Base-by-base conservation (phyloP, 2,113 vertebrate genomes). In the Pica pica region DNA sequence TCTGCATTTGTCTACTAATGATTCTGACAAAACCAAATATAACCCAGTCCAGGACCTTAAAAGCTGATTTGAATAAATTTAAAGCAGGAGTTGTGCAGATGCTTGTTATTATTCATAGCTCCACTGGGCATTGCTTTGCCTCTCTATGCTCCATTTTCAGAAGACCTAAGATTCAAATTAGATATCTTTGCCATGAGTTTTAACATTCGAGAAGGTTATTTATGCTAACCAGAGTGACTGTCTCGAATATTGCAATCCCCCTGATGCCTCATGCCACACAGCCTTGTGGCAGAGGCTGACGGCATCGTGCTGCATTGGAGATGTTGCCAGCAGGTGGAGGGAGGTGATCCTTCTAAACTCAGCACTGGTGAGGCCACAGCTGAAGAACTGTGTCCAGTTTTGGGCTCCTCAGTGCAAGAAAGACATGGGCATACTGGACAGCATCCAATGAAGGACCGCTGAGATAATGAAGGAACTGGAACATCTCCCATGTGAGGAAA, bases 1-100 rank as follows among this genome's bases (percentile, higher is more conserved):
- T 90, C 87, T 94, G 93, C 89, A 96, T 97, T 96, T 97, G 90
- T 97, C 92, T 94, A 13, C 95, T 96, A 97, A 97, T 94, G 94
- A 94, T 92, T 97, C 89, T 95, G 89, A 96, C 95, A 97, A 97
- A 97, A 89, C 95, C 82, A 96, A 97, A 94, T 95, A 94, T 84
- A 94, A 95, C 95, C 84, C 76, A 93, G 71, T 55, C 50, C 47
- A 83, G 64, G 79, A 94, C 89, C 87, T 96, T 93, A 95, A 90
- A 91, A 93, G 69, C 75, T 95, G 55, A 87, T 95, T 95, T 94
- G 89, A 96, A 97, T 96, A 91, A 79, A 95, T 96, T 96, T 90
- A 91, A 95, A 96, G 65, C 55, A 64, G 84, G 16, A 13, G 7
- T 89, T 27, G 75, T 78, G 75, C 22, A 3, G 65, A 64, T 94